phyloP scores from a whole-genome alignment of 2,797 vertebrate genomes.

The Hyperoplus lanceolatus region DNA sequence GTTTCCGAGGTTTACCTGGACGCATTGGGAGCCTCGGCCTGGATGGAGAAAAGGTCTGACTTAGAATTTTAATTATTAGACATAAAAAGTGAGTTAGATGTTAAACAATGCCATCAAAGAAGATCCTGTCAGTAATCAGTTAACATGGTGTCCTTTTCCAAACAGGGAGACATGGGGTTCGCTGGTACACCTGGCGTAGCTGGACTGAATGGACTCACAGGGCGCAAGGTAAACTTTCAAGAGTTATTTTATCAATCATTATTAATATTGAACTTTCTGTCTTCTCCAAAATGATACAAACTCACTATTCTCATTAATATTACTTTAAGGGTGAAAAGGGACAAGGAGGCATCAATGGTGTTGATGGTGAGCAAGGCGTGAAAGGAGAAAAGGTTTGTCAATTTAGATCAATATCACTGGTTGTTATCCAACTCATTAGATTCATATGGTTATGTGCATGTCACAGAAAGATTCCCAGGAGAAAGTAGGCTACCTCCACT shows the following conservation, averaged over 20 bases:
- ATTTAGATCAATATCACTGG: not conserved
- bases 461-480: not conserved
- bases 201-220: slow-evolving; percentile 83
- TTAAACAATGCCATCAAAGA: not conserved
- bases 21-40: slow-evolving; percentile 80
- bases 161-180: slow-evolving; percentile 86
- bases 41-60: slow-evolving; percentile 85
- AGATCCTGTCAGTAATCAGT: not conserved
- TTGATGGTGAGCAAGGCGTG: slow-evolving; percentile 82
- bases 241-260: not conserved
- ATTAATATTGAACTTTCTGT: not conserved
- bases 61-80: not conserved
- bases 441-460: not conserved
- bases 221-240: slow-evolving; percentile 84
- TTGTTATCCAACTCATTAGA: not conserved
- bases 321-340: slow-evolving; percentile 87
- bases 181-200: slow-evolving; percentile 85
- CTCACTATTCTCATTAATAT: not conserved
- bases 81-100: not conserved
- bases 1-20: slow-evolving; percentile 88
- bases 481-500: not conserved
- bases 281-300: not conserved
- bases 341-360: slow-evolving; percentile 80
- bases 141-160: slow-evolving; percentile 16
- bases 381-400: slow-evolving; percentile 89